A percentile compares a stretch with the other conserved stretches of the same genome.
phyloP scores from a whole-genome alignment of 1,140 invertebrate genomes.

The Drosophila saltans region DNA sequence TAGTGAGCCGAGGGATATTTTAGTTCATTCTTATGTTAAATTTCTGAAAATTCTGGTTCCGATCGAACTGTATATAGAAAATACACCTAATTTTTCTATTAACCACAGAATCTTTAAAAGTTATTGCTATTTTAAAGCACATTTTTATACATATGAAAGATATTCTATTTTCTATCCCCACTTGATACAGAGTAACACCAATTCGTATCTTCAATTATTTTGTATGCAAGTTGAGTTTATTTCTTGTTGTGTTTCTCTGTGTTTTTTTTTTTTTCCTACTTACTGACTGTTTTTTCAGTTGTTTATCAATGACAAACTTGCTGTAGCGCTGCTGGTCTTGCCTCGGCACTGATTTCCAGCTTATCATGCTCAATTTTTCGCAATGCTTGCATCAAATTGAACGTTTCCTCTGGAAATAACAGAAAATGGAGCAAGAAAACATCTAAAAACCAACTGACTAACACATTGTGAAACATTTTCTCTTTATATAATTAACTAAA shows the following conservation, averaged over 20 bases:
- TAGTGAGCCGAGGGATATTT: too few relatives aligned
- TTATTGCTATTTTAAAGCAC: too few relatives aligned
- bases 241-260: constrained; percentile 29
- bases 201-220: background rate
- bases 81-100: too few relatives aligned
- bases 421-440: constrained; percentile 16
- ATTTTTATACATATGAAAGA: constrained; percentile 41
- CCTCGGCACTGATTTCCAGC: constrained; percentile 36
- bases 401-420: constrained; percentile 59
- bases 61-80: too few relatives aligned
- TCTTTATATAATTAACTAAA: constrained; percentile 8
- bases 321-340: constrained; percentile 21
- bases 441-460: constrained; percentile 13
- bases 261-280: constrained; percentile 27
- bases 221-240: background rate
- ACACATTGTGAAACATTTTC: constrained; percentile 5
- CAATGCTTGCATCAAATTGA: constrained; percentile 66
- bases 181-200: constrained; percentile 10
- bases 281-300: constrained; percentile 19
- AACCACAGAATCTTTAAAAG: too few relatives aligned
- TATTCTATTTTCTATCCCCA: too few relatives aligned
- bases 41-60: too few relatives aligned
- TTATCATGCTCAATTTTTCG: constrained; percentile 74
- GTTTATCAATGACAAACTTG: constrained; percentile 60
- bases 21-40: too few relatives aligned